Evolutionary conservation across 2,113 vertebrate genomes (phyloP), one percentile per base, ranked within the genome.

Genomic region (Tragelaphus scriptus): DNA sequence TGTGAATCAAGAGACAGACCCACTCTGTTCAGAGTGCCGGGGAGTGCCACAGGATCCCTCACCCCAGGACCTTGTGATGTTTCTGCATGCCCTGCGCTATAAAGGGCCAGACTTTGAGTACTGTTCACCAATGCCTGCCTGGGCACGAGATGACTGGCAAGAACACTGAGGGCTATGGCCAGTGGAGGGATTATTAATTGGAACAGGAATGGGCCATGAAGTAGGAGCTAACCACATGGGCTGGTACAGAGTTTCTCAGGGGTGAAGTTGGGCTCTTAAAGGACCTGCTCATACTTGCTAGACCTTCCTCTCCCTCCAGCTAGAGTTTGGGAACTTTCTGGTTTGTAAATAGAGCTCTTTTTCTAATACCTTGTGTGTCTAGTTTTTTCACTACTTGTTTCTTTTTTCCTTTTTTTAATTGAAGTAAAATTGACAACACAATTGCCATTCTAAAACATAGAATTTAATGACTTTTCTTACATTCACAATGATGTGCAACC

Each of bases 61-160:
- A 14, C 99, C 99, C 85, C 98, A 98, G 97, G 99, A 99, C 7
- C 99, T 99, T 91, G 98, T 99, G 94, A 99, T 99, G 99, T 99
- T 99, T 96, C 99, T 99, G 4, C 99, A 99, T 0, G 99, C 99
- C 5, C 97, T 99, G 82, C 96, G 99, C 71, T 99, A 99, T 96
- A 99, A 99, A 98, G 99, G 99, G n/a, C 98, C 99, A 0, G 99
- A 99, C 44, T 99, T 99, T 98, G 99, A 99, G 94, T 99, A 99
- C 93, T 99, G 98, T 80, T 99, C 99, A 93, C 97, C 86, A 47
- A 98, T 99, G 98, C 99, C 99, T 0, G 97, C 99, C n/a, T 99
- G 99, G 99, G 99, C 99, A 61, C 98, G 98, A 98, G 99, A 99
- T n/a, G 99, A 99, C 98, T 99, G 99, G 99, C 85, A 98, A 71